Evolutionary conservation across 1,140 invertebrate species (phyloP), one percentile per base, ranked within the genome.

Genomic region (Pachyrhynchus sulphureomaculatus): DNA sequence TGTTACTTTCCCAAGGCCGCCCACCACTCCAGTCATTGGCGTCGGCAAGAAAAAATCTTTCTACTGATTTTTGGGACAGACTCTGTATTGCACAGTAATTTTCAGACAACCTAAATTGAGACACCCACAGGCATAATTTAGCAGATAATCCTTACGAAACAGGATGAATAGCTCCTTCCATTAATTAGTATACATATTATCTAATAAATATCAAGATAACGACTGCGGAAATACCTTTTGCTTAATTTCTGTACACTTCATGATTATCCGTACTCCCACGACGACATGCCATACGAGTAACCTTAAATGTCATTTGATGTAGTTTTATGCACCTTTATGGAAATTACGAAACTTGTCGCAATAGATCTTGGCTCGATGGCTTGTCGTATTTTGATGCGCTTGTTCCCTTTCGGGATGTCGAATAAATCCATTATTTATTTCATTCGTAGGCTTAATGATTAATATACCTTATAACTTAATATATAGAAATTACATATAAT

Each of bases 281-380:
- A 39, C n/a, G 6, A 1, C 6, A 39, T 39, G 36, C 10, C 36
- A 39, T 39, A 39, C 17, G 36, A 39, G 6, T 13, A 18, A 18
- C 36, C n/a, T 39, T n/a, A 39, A 39, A 39, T 39, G 36, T 39
- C 36, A 39, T 18, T 39, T 13, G 36, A n/a, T n/a, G 36, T 13
- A n/a, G 36, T 39, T 17, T 39, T 39, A n/a, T 17, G n/a, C 17
- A n/a, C 36, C 6, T 39, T 39, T 39, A 39, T n/a, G 36, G 36
- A 39, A 39, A 39, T 13, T 18, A 13, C 36, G n/a, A 13, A 18
- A 10, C 12, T 13, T 39, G 36, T 39, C 36, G 17, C 36, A 1
- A 39, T 39, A 39, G 36, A 39, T 39, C 36, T 39, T 39, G 12
- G 10, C 17, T n/a, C 13, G 10, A 13, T 13, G 36, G 10, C 36